These are phyloP conservation scores for Ascaphus truei DNA, from an alignment of 2,113 vertebrate genomes.

Conservation along the genomic window DNA sequence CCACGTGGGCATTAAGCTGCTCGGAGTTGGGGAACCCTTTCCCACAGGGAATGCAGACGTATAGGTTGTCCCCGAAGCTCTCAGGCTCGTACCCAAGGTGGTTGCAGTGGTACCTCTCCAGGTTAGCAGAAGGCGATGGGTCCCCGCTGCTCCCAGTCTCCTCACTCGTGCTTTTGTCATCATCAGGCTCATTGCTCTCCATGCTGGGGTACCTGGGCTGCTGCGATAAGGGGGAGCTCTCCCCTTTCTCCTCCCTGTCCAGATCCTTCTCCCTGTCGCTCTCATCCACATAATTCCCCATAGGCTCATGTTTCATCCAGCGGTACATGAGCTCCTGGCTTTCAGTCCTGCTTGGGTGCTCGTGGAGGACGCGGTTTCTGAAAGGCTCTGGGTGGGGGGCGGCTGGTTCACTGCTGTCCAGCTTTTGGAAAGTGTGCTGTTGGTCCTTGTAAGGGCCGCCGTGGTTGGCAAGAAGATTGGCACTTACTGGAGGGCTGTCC, in stretches of 20 bases:
- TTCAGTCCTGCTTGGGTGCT: conserved; percentile 72
- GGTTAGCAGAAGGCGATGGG: conserved; percentile 58
- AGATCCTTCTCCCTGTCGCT: conserved; percentile 64
- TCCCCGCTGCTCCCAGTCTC: conserved; percentile 94
- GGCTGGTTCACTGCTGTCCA: conserved; percentile 60
- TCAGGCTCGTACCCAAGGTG: conserved; percentile 91
- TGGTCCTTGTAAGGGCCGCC: conserved; percentile 71
- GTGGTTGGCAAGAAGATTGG: conserved; percentile 57
- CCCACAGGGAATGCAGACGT: conserved; percentile 96
- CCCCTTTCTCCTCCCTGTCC: conserved; percentile 49
- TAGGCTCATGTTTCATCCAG: conserved; percentile 93
- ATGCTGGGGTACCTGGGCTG: conserved; percentile 58
- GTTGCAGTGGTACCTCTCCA: conserved; percentile 79
- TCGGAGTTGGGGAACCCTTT: conserved; percentile 98
- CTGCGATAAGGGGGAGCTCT: conserved; percentile 47
- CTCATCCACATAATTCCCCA: conserved; percentile 80
- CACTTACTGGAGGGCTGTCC: conserved; percentile 62
- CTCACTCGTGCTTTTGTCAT: conserved; percentile 91
- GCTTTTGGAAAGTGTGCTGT: conserved; percentile 23
- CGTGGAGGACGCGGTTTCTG: conserved; percentile 60
- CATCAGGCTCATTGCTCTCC: conserved; percentile 68
- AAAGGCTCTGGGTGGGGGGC: conserved; percentile 54
- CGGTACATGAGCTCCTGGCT: conserved; percentile 73
- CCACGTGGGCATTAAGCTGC: conserved; percentile 96
- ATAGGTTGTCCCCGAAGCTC: conserved; percentile 94